Base-by-base conservation (phyloP, 2,113 vertebrate species). In the Microcebus murinus region DNA sequence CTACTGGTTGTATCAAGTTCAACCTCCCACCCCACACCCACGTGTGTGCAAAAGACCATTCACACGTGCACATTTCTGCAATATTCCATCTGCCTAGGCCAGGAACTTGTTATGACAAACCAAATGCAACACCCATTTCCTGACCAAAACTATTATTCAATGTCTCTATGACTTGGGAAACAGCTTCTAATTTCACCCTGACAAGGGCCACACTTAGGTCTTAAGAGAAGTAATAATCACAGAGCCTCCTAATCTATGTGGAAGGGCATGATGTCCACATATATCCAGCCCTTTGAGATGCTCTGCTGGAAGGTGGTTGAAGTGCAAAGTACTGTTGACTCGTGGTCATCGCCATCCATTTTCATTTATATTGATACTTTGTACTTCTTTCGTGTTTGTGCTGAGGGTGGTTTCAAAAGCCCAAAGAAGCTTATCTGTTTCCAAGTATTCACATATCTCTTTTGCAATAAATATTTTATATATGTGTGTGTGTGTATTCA, bases 261-360 rank as follows among this genome's bases (percentile, higher is more conserved):
- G 42, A 89, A 59, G 8, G 42, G 6, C 14, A 34, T 25, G 61
- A 68, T 8, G 23, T 71, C 45, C 70, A 59, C 59, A 45, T 50
- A 59, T 13, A 57, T 4, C 13, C 76, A 90, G 92, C 68, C 91
- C 96, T 97, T 90, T 87, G 84, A 42, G 76, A 89, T 52, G 87
- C 88, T 96, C 45, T 97, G 91, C 63, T 97, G 94, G 95, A 84
- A 97, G 88, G 48, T 87, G 85, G 86, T 13, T 67, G 48, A 68
- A 79, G 92, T 80, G 34, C 95, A 96, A 96, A 98, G 91, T 95
- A 52, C 94, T 45, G 0, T 7, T 95, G 95, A 96, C 80, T 85
- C 55, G 14, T 23, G 45, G 45, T 87, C 36, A 23, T 57, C 36
- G 90, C 27, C 1, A 9, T 45, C 8, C n/a, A 68, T 23, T 73